These are phyloP conservation scores for Thecophora atra DNA, from an alignment of 2,888 invertebrate species.

Conservation along the genomic window DNA sequence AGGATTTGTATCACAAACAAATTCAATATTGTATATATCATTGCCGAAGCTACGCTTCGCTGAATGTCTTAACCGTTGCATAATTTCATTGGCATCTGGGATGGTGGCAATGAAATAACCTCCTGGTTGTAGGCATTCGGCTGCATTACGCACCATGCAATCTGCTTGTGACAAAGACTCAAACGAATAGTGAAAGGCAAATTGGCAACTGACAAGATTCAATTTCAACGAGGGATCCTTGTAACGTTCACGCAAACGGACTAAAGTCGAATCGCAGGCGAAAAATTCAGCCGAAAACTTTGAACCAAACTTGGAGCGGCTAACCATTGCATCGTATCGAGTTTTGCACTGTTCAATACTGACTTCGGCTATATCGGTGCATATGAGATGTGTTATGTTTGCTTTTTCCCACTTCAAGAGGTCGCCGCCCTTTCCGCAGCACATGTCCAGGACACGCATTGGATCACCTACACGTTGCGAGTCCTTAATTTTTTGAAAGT, in stretches of 20 bases:
- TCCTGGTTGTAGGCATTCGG: slow-evolving; percentile 87
- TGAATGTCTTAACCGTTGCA: slow-evolving; percentile 75
- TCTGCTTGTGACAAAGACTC: slow-evolving; percentile 89
- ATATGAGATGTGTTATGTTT: slow-evolving; percentile 82
- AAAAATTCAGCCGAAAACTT: slow-evolving; percentile 90
- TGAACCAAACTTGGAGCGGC: slow-evolving; percentile 60
- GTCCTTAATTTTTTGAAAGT: slow-evolving; percentile 74
- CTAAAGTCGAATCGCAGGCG: slow-evolving; percentile 90
- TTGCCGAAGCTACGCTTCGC: slow-evolving; percentile 76
- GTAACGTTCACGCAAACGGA: slow-evolving; percentile 79
- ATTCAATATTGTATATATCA: slow-evolving; percentile 78
- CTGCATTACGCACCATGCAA: slow-evolving; percentile 91
- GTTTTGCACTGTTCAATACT: slow-evolving; percentile 90
- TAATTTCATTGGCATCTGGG: slow-evolving; percentile 91
- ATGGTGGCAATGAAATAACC: slow-evolving; percentile 98
- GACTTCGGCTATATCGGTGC: slow-evolving; percentile 92
- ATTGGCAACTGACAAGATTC: slow-evolving; percentile 95
- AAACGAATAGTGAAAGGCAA: slow-evolving; percentile 97
- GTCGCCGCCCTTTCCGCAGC: slow-evolving; percentile 99
- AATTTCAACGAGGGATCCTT: slow-evolving; percentile 80
- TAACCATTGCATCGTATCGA: slow-evolving; percentile 79
- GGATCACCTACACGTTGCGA: slow-evolving; percentile 74
- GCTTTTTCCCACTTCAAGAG: slow-evolving; percentile 94
- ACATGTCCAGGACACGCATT: slow-evolving; percentile 87
- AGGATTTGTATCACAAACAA: slow-evolving; percentile 73